A percentile compares a stretch with the other conserved stretches of the same genome.
Conservation (phyloP, 2,888 invertebrate genomes). For the Lymantria monacha region DNA sequence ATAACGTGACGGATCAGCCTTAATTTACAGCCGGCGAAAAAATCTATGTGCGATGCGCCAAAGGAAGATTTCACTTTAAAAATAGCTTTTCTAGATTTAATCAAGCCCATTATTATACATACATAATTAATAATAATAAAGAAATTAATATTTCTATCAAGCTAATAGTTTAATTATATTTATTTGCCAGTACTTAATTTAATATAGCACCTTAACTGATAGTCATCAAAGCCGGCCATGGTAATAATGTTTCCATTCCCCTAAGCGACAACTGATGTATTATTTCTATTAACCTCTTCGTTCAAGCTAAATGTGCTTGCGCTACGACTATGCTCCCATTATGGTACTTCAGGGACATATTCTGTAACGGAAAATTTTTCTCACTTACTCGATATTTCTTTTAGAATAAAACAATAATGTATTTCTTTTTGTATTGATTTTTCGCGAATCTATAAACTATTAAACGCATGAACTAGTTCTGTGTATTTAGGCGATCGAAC, state of each 20-base stretch:
- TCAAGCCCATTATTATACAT: no score
- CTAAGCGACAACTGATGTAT: slow-evolving; percentile 6
- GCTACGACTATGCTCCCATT: slow-evolving; percentile 7
- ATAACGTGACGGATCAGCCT: no score
- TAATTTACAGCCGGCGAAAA: no score
- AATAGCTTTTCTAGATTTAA: no score
- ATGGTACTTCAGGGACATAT: slow-evolving; percentile 16
- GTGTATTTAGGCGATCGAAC: no score
- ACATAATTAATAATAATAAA: no score
- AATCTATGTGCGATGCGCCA: no score
- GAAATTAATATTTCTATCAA: neutral
- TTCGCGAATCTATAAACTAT: no score
- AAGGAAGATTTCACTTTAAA: no score
- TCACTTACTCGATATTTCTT: slow-evolving; percentile 15
- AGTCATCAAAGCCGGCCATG: neutral
- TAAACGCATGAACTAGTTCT: neutral
- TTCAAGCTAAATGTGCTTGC: slow-evolving; percentile 16
- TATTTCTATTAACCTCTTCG: slow-evolving; percentile 20
- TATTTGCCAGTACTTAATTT: neutral
- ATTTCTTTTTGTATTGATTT: no score
- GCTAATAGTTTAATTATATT: neutral
- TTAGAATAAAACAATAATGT: slow-evolving; percentile 4
- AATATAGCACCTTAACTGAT: neutral
- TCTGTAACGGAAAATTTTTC: slow-evolving; percentile 17
- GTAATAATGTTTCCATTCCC: slow-evolving; percentile 5